phyloP scores from a whole-genome alignment of 2,113 vertebrate genomes.

The Hyla sarda region DNA sequence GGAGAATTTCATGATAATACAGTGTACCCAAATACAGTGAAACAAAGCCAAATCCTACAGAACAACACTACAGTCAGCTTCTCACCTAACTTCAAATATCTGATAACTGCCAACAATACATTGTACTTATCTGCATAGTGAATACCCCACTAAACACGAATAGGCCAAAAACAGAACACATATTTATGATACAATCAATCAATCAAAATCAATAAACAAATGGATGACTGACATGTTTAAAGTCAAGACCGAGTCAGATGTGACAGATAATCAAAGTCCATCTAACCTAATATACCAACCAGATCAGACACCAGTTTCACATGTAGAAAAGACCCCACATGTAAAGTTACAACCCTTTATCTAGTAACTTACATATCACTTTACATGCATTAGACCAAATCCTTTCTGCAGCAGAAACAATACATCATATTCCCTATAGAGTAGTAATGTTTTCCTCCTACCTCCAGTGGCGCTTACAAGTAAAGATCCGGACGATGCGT shows the following conservation, averaged over 20 bases:
- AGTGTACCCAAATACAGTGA: no score
- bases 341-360: no score
- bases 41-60: no score
- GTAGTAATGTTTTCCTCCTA: slow-evolving; percentile 60
- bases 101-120: not conserved
- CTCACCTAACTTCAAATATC: no score
- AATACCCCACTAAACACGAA: not conserved
- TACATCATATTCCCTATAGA: not conserved
- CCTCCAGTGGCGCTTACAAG: slow-evolving; percentile 76
- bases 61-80: no score
- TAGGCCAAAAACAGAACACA: not conserved
- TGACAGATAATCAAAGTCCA: not conserved
- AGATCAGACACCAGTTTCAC: no score
- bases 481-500: slow-evolving; percentile 62
- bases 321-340: not conserved
- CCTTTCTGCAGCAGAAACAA: not conserved
- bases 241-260: not conserved
- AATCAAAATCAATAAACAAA: not conserved
- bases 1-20: no score
- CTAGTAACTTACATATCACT: not conserved
- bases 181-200: not conserved
- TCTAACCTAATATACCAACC: not conserved
- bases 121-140: not conserved
- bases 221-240: not conserved
- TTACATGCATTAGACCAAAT: not conserved